phyloP scores from a whole-genome alignment of 1,140 invertebrate genomes.

The Orussus abietinus region DNA sequence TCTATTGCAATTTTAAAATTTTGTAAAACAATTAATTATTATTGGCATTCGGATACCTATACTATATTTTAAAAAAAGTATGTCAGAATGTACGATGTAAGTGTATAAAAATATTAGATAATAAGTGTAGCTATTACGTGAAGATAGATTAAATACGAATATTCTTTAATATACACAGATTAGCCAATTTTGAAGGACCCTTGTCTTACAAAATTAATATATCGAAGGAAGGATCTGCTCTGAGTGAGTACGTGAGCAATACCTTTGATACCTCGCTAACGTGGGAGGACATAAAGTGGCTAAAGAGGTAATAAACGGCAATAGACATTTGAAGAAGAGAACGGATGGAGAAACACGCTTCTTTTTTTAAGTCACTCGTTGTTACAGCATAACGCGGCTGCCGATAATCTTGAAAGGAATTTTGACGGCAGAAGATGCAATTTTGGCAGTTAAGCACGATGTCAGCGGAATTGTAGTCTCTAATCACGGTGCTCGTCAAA shows the following conservation, averaged over 20 bases:
- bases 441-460: conserved; percentile 68
- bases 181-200: conserved; percentile 69
- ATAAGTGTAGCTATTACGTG: no score
- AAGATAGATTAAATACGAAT: conserved; percentile 5
- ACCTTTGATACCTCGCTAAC: conserved; percentile 76
- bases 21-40: no score
- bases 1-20: no score
- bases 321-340: neutral
- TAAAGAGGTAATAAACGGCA: conserved; percentile 69
- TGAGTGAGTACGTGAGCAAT: conserved; percentile 70
- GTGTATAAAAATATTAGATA: no score
- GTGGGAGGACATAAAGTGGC: conserved; percentile 83
- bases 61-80: no score
- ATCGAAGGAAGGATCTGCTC: conserved; percentile 59
- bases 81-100: no score
- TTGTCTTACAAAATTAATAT: conserved; percentile 58
- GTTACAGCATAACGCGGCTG: conserved; percentile 66
- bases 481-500: conserved; percentile 87
- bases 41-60: no score
- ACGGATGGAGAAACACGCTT: neutral
- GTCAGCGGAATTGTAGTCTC: conserved; percentile 81
- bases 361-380: conserved; percentile 11
- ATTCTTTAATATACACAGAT: conserved; percentile 45
- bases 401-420: conserved; percentile 90
- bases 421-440: conserved; percentile 81